Percentiles rank a stretch among this genome's conserved stretches.
These are phyloP conservation scores for Euclidia mi DNA, from an alignment of 2,888 invertebrate genomes.

Conservation along the genomic window DNA sequence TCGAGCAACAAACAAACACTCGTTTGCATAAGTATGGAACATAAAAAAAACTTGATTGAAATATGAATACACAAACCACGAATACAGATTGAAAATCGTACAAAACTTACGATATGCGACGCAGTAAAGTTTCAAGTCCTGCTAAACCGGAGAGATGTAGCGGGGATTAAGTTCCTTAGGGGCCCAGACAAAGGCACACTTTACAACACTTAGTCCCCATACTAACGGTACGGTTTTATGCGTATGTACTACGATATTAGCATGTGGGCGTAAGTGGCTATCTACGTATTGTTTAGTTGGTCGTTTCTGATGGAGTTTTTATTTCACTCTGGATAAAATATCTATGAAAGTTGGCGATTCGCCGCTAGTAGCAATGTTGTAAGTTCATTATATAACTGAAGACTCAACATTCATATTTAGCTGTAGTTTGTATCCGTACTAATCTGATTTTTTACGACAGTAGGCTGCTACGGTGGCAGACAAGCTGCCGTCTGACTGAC, in stretches of 20 bases:
- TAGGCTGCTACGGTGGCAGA: too few relatives aligned
- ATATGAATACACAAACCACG: neutral
- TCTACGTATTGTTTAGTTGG: neutral
- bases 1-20: neutral
- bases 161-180: slow-evolving; percentile 45
- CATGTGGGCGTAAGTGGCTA: neutral
- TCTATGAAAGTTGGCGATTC: too few relatives aligned
- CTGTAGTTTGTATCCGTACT: too few relatives aligned
- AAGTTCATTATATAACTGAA: too few relatives aligned
- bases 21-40: too few relatives aligned
- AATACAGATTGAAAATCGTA: slow-evolving; percentile 9
- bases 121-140: slow-evolving; percentile 17
- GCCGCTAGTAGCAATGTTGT: too few relatives aligned
- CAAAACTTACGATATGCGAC: slow-evolving; percentile 9
- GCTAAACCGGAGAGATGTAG: slow-evolving; percentile 24
- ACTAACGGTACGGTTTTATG: slow-evolving; percentile 11
- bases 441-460: too few relatives aligned
- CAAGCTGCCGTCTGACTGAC: too few relatives aligned
- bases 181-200: slow-evolving; percentile 48
- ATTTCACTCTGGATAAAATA: too few relatives aligned
- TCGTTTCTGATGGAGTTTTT: neutral
- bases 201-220: slow-evolving; percentile 35
- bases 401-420: too few relatives aligned
- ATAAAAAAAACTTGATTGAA: neutral
- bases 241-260: slow-evolving; percentile 10